Evolutionary conservation across 1,140 invertebrate species (phyloP).

Genomic region (Ridgeia piscesae): DNA sequence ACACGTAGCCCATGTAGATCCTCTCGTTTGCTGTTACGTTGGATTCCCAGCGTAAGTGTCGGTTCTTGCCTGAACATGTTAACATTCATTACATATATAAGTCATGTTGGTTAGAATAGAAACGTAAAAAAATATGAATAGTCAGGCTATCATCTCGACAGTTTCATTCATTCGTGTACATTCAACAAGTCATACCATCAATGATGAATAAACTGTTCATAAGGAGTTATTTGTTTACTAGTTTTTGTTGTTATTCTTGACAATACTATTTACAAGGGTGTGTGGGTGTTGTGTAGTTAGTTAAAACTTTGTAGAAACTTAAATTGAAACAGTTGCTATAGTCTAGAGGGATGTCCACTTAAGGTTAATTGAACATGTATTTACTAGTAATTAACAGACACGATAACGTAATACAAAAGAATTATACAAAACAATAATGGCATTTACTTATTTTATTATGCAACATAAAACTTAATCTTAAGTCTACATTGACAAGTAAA

Average conservation of each 20-base stretch:
- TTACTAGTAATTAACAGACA: no score
- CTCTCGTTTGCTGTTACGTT: neutral
- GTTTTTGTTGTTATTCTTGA: neutral
- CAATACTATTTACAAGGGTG: neutral
- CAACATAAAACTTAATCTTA: no score
- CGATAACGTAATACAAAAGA: no score
- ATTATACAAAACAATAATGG: no score
- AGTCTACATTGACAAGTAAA: neutral
- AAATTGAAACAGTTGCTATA: no score
- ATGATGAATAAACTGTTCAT: neutral
- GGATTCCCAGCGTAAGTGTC: neutral
- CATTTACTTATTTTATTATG: no score
- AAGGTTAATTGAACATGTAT: no score
- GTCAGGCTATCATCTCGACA: neutral
- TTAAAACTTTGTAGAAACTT: no score
- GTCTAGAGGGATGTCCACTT: no score
- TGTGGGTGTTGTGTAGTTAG: no score
- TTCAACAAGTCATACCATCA: neutral
- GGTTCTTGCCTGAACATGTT: neutral
- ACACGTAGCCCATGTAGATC: no score
- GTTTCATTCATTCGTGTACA: neutral
- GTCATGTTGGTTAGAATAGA: neutral
- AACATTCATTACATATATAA: neutral
- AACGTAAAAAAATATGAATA: neutral
- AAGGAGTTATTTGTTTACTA: neutral